These are phyloP conservation scores for Rhynchonycteris naso DNA, from an alignment of 2,797 vertebrate genomes.

Conservation along the genomic window DNA sequence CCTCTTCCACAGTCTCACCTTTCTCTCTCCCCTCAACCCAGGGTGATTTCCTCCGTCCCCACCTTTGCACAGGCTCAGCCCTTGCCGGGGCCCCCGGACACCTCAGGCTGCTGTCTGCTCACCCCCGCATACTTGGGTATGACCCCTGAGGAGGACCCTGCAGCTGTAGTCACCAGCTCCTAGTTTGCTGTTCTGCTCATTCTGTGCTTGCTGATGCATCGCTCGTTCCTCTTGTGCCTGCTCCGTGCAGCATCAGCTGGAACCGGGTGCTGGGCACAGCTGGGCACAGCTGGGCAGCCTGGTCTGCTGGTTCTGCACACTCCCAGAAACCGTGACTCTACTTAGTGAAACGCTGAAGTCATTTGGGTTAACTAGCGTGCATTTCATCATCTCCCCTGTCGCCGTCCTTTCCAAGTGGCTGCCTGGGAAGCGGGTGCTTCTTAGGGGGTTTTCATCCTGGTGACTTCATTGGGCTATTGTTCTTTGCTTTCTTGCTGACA, in stretches of 20 bases:
- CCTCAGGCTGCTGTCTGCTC: fast-evolving
- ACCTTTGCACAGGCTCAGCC: not conserved
- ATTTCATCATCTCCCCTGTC: not conserved
- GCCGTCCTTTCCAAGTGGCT: not conserved
- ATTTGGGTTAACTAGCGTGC: fast-evolving
- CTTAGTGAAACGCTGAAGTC: not conserved
- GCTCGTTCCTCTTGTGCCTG: not conserved
- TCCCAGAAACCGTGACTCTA: not conserved
- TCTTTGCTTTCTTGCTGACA: not conserved
- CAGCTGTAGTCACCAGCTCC: not conserved
- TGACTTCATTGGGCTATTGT: not conserved
- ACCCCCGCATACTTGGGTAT: not conserved
- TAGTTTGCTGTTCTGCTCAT: not conserved
- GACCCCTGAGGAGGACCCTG: not conserved
- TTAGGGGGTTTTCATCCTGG: not conserved
- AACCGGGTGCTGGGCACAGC: not conserved
- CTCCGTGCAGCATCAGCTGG: not conserved
- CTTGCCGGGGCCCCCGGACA: fast-evolving
- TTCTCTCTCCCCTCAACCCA: not conserved
- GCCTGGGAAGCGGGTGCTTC: not conserved
- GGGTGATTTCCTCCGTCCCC: not conserved
- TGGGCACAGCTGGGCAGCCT: not conserved
- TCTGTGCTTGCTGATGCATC: not conserved
- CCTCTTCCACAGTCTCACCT: not conserved
- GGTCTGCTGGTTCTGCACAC: not conserved